Conservation (phyloP, 2,113 vertebrate species). For the Toxotes jaculatrix region DNA sequence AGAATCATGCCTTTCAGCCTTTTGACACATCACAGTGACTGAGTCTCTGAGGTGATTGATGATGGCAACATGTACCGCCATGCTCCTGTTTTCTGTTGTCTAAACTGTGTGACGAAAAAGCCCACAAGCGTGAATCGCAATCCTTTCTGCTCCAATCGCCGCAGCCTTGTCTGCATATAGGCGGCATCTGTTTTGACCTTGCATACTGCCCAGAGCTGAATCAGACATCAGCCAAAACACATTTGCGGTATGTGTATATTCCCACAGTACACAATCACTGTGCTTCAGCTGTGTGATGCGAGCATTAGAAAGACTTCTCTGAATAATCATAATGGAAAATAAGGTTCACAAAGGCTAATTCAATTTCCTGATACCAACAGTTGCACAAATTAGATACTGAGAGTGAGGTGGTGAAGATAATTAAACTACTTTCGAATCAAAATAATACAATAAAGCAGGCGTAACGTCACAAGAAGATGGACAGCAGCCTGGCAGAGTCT, state of each 20-base stretch:
- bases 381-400: constrained; percentile 54
- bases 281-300: neutral
- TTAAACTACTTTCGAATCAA: constrained; percentile 31
- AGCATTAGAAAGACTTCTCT: constrained; percentile 17
- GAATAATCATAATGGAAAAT: constrained; percentile 42
- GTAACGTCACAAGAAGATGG: constrained; percentile 1
- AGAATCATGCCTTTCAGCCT: constrained; percentile 76
- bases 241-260: neutral
- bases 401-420: constrained; percentile 28
- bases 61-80: constrained; percentile 61
- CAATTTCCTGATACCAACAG: constrained; percentile 41
- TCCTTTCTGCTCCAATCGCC: constrained; percentile 47
- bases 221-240: constrained; percentile 43
- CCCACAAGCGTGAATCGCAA: constrained; percentile 55
- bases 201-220: constrained; percentile 42
- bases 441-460: constrained; percentile 13
- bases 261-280: neutral
- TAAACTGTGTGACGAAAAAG: constrained; percentile 42
- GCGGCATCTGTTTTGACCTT: constrained; percentile 54
- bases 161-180: constrained; percentile 61
- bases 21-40: constrained; percentile 75
- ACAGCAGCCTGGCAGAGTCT: neutral
- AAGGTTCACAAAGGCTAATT: constrained; percentile 59
- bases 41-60: constrained; percentile 79
- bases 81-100: constrained; percentile 57